Conservation (phyloP, 2,888 invertebrate genomes). For the Meiosimyza decipiens region DNA sequence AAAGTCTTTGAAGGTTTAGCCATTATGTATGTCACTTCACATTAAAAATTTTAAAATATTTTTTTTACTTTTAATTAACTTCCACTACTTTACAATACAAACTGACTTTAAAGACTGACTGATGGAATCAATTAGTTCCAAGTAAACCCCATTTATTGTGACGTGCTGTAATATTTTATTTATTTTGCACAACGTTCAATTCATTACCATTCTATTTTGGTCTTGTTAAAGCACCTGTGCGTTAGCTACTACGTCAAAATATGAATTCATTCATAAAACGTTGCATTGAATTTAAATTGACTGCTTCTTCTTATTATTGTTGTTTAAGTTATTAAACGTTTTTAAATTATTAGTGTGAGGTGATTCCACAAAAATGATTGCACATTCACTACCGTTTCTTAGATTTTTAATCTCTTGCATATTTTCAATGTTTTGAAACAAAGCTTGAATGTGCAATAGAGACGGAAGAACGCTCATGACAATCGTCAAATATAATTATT, state of each 20-base stretch:
- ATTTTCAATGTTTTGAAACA: too few relatives aligned
- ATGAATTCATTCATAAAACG: slow-evolving; percentile 25
- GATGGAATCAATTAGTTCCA: neutral
- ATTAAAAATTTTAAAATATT: neutral
- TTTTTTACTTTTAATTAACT: slow-evolving; percentile 2
- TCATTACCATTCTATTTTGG: slow-evolving; percentile 25
- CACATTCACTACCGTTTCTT: too few relatives aligned
- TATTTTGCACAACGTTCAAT: neutral
- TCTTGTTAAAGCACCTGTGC: slow-evolving; percentile 19
- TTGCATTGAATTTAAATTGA: slow-evolving; percentile 18
- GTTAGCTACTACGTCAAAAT: slow-evolving; percentile 13
- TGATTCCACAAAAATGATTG: too few relatives aligned
- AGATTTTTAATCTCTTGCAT: too few relatives aligned
- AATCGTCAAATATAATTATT: too few relatives aligned
- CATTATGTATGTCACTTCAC: slow-evolving; percentile 10
- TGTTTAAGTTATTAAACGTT: too few relatives aligned
- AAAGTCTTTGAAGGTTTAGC: slow-evolving; percentile 8
- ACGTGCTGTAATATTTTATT: neutral
- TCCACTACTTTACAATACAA: neutral
- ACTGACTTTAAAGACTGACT: neutral
- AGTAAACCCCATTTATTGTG: slow-evolving; percentile 5
- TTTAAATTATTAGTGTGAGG: too few relatives aligned
- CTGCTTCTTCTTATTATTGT: neutral
- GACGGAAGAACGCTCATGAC: too few relatives aligned
- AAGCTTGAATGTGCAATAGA: too few relatives aligned